Evolutionary conservation across 2,797 vertebrate genomes (phyloP), one percentile per base, ranked within the genome.

Genomic region (Cyclopterus lumpus): DNA sequence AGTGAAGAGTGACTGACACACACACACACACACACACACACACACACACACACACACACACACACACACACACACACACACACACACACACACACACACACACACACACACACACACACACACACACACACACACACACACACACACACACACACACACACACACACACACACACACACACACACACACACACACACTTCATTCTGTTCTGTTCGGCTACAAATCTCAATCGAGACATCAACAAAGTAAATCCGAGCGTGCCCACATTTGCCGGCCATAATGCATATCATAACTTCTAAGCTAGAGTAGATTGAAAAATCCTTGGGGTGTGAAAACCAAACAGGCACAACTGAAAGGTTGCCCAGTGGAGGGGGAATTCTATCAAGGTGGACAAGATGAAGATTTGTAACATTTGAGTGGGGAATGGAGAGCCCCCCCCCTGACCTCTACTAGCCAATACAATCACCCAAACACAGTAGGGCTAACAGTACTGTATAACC

Each of bases 231-330:
- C 67, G 79, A 90, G 81, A 90, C 80, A 84, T 86, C 86, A 88
- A 80, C 75, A 80, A 85, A 91, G 88, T 78, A 86, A 87, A 86
- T 78, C 77, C 70, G 63, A 80, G 81, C 82, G 54, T 16, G 89
- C 74, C 46, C 82, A 71, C 85, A 85, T 87, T 91, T 89, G 89
- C 86, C 87, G 64, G 73, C 86, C 81, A 82, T 87, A 90, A 91
- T 89, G 91, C 92, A 91, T 92, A 92, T 91, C 93, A 93, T 94
- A 93, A 94, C 92, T 91, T 93, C 89, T 91, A 87, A 92, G 88
- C 88, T 77, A 71, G 86, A 88, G 90, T 90, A 94, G 93, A 94
- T 94, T 94, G 94, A 92, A 94, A 94, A 94, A 92, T 91, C 91
- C 88, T 79, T 93, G 92, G 90, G 90, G 93, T 94, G 92, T 93